phyloP scores from a whole-genome alignment of 2,888 invertebrate genomes.

The Heliconius sara region DNA sequence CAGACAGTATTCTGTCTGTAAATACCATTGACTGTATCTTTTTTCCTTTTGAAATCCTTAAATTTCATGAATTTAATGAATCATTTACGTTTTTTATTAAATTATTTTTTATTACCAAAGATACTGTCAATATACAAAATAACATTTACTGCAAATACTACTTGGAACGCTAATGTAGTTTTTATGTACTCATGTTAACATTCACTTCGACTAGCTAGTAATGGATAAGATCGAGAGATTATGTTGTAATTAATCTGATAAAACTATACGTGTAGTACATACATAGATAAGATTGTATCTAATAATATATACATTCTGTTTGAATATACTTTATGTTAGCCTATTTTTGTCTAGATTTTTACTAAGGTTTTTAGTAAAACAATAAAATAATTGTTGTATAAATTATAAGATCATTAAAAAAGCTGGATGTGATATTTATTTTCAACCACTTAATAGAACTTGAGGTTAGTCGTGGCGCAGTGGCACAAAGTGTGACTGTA shows the following conservation, averaged over 20 bases:
- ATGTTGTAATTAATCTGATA: slow-evolving; percentile 31
- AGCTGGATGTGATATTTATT: too few relatives aligned
- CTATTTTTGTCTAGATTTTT: not conserved
- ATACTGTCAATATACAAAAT: not conserved
- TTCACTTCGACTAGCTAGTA: slow-evolving; percentile 8
- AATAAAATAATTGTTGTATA: too few relatives aligned
- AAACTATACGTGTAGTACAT: slow-evolving; percentile 22
- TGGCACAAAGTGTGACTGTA: too few relatives aligned
- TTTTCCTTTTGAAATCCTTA: not conserved
- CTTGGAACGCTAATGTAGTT: not conserved
- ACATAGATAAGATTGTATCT: slow-evolving; percentile 21
- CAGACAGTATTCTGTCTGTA: too few relatives aligned
- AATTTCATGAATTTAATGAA: not conserved
- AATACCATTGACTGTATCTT: too few relatives aligned
- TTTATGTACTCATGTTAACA: slow-evolving; percentile 5
- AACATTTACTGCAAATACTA: not conserved
- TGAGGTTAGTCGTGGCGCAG: too few relatives aligned
- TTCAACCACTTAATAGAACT: too few relatives aligned
- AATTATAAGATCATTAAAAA: too few relatives aligned
- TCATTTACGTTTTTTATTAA: not conserved
- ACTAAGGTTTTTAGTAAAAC: too few relatives aligned
- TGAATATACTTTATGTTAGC: not conserved
- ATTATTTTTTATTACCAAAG: not conserved
- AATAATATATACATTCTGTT: not conserved
- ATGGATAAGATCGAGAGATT: slow-evolving; percentile 24